Base-by-base conservation (phyloP, 2,797 vertebrate species). In the Chiloscyllium punctatum region DNA sequence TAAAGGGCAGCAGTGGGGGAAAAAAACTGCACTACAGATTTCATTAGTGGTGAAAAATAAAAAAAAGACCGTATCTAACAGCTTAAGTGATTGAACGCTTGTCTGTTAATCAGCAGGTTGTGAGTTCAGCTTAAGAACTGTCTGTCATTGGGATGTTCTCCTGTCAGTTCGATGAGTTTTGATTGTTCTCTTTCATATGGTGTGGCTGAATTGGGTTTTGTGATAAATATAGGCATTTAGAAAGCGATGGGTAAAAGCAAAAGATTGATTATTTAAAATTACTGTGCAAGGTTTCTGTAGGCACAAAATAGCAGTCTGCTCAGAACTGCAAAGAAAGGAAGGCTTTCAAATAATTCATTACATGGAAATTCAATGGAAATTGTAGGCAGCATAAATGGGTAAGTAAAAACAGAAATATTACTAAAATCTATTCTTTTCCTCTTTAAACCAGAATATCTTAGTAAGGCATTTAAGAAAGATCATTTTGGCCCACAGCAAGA, bases 81-180 rank as follows among this genome's bases (percentile, higher is more conserved):
- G 15, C 30, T 48, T n/a, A 92, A 42, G 18, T 92, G 62, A 92
- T 68, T 92, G 90, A 92, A 18, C 62, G 69, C 37, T 69, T 92
- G 62, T 92, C 90, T 94, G 42, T 74, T 94, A 72, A 94, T 94
- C 94, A 94, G 37, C 94, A 94, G 42, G 25, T 51, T 94, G 94
- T 51, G 51, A 77, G 94, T 77, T 95, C 94, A 95, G 33, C 94
- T 37, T 13, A 3, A 77, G 69, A 3, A 0, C 94, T 53, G 71
- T 42, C 48, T 95, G 27, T 77, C 94, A 95, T 33, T 95, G 71
- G 71, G 2, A 74, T 53, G 48, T 25, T 15, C 6, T 95, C 48
- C 94, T 95, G 42, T 74, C 48, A 74, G 48, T 72, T 95, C 27
- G 30, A 95, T 95, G 33, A 74, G 25, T 95, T 95, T 95, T 51